Percentiles rank a stretch among this genome's conserved stretches.
Conservation (phyloP, 1,140 invertebrate species). For the Zaprionus taronus region DNA sequence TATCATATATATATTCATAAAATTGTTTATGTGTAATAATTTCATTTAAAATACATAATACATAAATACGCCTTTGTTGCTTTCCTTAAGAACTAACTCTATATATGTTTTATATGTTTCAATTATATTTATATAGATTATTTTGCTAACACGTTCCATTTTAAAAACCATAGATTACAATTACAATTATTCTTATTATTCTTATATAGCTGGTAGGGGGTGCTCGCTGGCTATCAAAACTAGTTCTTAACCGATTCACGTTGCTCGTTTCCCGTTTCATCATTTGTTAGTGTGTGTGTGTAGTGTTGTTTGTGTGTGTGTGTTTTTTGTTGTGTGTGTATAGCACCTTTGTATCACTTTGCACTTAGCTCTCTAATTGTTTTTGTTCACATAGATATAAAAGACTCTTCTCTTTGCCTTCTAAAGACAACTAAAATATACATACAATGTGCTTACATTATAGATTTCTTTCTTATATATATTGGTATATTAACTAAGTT, state of each 20-base stretch:
- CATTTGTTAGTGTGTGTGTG: conserved; percentile 33
- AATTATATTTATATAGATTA: conserved; percentile 13
- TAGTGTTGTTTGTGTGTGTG: conserved; percentile 42
- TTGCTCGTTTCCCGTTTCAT: conserved; percentile 38
- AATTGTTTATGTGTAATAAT: conserved; percentile 60
- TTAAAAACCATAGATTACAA: conserved; percentile 76
- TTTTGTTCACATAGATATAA: conserved; percentile 43
- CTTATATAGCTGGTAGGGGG: conserved; percentile 52
- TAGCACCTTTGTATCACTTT: conserved; percentile 84
- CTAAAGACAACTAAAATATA: conserved; percentile 68
- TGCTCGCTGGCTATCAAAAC: conserved; percentile 38
- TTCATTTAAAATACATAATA: conserved; percentile 77
- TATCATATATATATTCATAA: conserved; percentile 48
- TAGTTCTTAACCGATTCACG: conserved; percentile 29
- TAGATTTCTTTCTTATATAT: conserved; percentile 59
- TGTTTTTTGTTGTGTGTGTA: conserved; percentile 53
- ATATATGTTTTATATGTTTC: conserved; percentile 24
- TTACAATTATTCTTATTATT: conserved; percentile 58
- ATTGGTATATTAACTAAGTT: conserved; percentile 19
- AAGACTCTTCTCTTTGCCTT: conserved; percentile 72
- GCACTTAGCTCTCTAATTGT: conserved; percentile 76
- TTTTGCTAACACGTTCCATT: conserved; percentile 38
- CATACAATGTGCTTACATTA: conserved; percentile 29
- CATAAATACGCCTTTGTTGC: conserved; percentile 72
- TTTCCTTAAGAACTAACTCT: conserved; percentile 27